Percentiles rank a stretch among this genome's conserved stretches.
These are phyloP conservation scores for Hyphantria cunea DNA, from an alignment of 1,140 invertebrate species.

Conservation along the genomic window DNA sequence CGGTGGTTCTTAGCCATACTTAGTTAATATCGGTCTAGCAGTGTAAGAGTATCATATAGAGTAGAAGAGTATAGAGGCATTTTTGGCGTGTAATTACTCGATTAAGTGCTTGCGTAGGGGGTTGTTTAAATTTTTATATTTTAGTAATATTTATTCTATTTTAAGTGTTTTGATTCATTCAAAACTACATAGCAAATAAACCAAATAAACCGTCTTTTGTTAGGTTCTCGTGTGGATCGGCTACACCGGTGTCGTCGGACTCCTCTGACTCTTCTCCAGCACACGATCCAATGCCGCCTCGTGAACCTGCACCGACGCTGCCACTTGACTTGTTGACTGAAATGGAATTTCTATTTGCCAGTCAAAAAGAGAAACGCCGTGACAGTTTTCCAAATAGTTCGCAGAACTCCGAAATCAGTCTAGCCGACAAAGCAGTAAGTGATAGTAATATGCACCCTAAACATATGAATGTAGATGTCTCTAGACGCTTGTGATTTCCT, in stretches of 20 bases:
- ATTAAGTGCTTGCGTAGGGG: too few species aligned
- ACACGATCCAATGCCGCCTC: slow-evolving; percentile 38
- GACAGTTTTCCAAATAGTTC: slow-evolving; percentile 62
- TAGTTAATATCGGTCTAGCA: too few species aligned
- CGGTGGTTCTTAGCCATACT: too few species aligned
- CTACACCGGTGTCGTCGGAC: slow-evolving; percentile 67
- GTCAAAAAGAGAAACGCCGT: slow-evolving; percentile 46
- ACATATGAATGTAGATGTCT: slow-evolving; percentile 24
- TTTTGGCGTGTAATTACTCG: too few species aligned
- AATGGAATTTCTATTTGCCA: slow-evolving; percentile 65
- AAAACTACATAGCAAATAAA: too few species aligned
- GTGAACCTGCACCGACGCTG: slow-evolving; percentile 49
- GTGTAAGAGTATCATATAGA: too few species aligned
- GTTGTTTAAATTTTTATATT: too few species aligned
- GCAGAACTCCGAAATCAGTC: slow-evolving; percentile 48
- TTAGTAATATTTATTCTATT: too few species aligned
- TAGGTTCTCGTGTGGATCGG: slow-evolving; percentile 69
- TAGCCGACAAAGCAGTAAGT: slow-evolving; percentile 67
- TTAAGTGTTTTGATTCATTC: too few species aligned
- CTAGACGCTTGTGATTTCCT: slow-evolving; percentile 26
- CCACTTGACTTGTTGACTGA: slow-evolving; percentile 66
- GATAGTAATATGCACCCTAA: slow-evolving; percentile 16
- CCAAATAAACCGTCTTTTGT: too few species aligned
- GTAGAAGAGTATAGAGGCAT: too few species aligned
- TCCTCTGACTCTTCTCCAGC: slow-evolving; percentile 62